These are phyloP conservation scores for Typhlomys cinereus DNA, from an alignment of 2,113 vertebrate genomes.

Conservation along the genomic window DNA sequence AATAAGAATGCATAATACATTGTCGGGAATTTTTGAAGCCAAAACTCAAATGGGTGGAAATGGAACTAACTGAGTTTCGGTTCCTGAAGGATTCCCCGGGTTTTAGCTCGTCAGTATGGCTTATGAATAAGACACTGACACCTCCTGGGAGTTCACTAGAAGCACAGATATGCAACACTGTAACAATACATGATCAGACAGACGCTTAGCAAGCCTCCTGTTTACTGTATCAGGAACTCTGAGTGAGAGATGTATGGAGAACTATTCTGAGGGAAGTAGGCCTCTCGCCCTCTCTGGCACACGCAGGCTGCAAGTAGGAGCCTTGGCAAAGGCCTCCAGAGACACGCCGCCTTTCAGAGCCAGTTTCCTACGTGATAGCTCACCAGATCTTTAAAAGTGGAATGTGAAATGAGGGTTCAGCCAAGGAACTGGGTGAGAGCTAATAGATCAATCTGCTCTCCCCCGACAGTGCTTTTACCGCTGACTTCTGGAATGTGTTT, in stretches of 20 bases:
- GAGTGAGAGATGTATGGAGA: neutral
- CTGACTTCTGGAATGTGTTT: slow-evolving; percentile 96
- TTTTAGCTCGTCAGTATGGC: neutral
- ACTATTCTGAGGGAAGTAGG: neutral
- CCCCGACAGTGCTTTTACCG: slow-evolving; percentile 92
- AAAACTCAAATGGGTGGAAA: neutral
- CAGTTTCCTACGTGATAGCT: slow-evolving; percentile 85
- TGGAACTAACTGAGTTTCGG: neutral
- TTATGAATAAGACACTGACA: neutral
- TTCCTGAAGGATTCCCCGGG: neutral
- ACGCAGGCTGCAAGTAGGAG: slow-evolving; percentile 10
- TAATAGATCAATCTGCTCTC: slow-evolving; percentile 94
- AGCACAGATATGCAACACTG: neutral
- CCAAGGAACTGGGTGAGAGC: slow-evolving; percentile 96
- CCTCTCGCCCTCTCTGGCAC: neutral
- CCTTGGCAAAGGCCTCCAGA: slow-evolving; percentile 30
- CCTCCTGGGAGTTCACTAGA: neutral
- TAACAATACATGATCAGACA: neutral
- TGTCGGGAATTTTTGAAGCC: neutral
- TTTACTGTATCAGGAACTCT: neutral
- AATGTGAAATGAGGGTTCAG: slow-evolving; percentile 90
- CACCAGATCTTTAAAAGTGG: slow-evolving; percentile 89
- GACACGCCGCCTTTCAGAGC: slow-evolving; percentile 71
- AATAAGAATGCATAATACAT: neutral
- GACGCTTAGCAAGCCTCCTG: neutral